These are phyloP conservation scores for Patiria miniata DNA, from an alignment of 35 echinoderm and acorn worm genomes.

Conservation along the genomic window DNA sequence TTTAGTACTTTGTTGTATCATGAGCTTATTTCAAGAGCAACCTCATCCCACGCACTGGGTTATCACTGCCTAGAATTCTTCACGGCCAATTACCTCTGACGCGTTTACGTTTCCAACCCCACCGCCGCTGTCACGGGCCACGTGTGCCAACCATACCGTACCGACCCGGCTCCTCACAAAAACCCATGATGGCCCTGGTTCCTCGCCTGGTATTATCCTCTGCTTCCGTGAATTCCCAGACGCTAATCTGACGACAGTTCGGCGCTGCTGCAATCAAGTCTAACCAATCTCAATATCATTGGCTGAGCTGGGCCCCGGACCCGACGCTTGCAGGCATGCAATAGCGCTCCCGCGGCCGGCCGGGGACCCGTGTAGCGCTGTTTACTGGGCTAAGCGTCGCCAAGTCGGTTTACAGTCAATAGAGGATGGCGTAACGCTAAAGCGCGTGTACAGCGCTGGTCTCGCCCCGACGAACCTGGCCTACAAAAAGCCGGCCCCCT, in stretches of 20 bases:
- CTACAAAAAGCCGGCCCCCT: not conserved
- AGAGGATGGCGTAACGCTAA: slow-evolving; percentile 3
- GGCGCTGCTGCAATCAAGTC: slow-evolving; percentile 27
- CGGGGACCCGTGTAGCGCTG: not conserved
- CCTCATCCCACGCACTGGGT: too few species aligned
- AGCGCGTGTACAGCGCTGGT: not conserved
- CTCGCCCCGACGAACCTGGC: not conserved
- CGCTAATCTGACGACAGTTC: slow-evolving; percentile 27
- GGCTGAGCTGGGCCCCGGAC: not conserved
- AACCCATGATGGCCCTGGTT: not conserved
- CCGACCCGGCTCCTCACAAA: not conserved
- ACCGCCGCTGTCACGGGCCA: too few species aligned
- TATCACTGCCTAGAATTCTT: too few species aligned
- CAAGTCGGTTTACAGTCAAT: slow-evolving; percentile 13
- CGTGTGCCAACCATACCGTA: too few species aligned
- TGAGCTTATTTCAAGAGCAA: too few species aligned
- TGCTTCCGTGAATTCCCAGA: slow-evolving; percentile 5
- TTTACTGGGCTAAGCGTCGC: slow-evolving; percentile 9
- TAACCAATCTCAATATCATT: not conserved
- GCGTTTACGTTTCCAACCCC: too few species aligned
- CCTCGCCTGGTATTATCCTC: not conserved
- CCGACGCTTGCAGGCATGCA: not conserved
- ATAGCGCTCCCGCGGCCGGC: not conserved
- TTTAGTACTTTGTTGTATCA: too few species aligned
- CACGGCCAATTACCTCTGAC: too few species aligned